Base-by-base conservation (phyloP, 2,888 invertebrate species). In the Drosophila villosipedis region DNA sequence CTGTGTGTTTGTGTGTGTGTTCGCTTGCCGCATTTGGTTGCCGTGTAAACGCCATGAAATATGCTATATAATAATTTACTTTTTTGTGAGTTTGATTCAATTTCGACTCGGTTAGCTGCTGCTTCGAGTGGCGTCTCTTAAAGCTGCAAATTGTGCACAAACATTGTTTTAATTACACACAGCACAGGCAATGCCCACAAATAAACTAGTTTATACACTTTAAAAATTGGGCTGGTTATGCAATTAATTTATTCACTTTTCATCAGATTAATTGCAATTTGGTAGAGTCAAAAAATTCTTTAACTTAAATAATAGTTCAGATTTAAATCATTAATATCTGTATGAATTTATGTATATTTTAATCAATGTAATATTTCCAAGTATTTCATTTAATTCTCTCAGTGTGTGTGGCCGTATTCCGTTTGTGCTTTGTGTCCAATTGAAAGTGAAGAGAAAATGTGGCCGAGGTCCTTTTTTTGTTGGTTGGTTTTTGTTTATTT, bases 21-120 rank as follows among this genome's bases (percentile, higher is more conserved):
- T 49, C 33, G 31, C 47, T 50, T 30, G 57, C 53, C 47, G 63
- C 37, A 68, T 49, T 60, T 50, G 62, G 58, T 49, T 70, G 81
- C 82, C 80, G 80, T 82, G 82, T 76, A 73, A 82, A 72, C 74
- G 78, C 80, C 80, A 68, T 88, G 82, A 88, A 88, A 83, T 82
- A 88, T 83, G 84, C 87, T 62, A 72, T 70, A 84, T 83, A 88
- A 87, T 86, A 83, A 54, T 54, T 78, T 68, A 77, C 63, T 76
- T 87, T 66, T 76, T 55, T 73, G 73, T 58, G 39, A 54, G 65
- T 47, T 47, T 47, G 19, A 81, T 81, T 81, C 73, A 72, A 84
- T 77, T 80, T 68, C 31, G 50, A 39, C 33, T 61, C 39, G 47
- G 30, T n/a, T 4, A 25, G 39, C 28, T 63, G 53, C 63, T 37